Conservation (phyloP, 2,888 invertebrate species). For the Cinara cedri region DNA sequence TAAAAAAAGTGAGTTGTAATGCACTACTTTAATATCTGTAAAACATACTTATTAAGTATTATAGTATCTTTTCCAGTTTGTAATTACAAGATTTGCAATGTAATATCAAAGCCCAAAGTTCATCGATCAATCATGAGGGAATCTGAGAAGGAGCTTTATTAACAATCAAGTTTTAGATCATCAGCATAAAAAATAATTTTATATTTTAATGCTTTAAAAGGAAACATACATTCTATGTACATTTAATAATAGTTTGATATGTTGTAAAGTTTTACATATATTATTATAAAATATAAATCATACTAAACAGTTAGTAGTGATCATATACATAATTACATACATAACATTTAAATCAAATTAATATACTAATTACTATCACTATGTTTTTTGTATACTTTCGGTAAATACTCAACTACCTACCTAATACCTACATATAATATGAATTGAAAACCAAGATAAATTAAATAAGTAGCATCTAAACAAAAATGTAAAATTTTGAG, state of each 20-base stretch:
- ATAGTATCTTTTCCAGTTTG: constrained; percentile 1
- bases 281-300: not conserved
- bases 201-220: not conserved
- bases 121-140: too few species aligned
- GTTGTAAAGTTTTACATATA: not conserved
- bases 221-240: not conserved
- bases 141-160: not conserved
- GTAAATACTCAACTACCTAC: too few species aligned
- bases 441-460: too few species aligned
- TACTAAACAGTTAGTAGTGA: too few species aligned
- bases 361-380: too few species aligned
- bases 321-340: too few species aligned
- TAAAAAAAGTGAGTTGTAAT: not conserved
- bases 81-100: constrained; percentile 19
- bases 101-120: too few species aligned
- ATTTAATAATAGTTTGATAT: constrained; percentile 14
- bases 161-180: constrained; percentile 14
- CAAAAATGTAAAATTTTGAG: not conserved
- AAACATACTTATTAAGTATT: not conserved
- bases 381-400: too few species aligned
- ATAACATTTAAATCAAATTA: too few species aligned
- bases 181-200: not conserved
- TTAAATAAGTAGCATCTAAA: not conserved
- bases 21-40: not conserved
- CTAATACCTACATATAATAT: too few species aligned